Evolutionary conservation across 2,888 invertebrate species (phyloP), one percentile per base, ranked within the genome.

Genomic region (Teinopalpus imperialis): DNA sequence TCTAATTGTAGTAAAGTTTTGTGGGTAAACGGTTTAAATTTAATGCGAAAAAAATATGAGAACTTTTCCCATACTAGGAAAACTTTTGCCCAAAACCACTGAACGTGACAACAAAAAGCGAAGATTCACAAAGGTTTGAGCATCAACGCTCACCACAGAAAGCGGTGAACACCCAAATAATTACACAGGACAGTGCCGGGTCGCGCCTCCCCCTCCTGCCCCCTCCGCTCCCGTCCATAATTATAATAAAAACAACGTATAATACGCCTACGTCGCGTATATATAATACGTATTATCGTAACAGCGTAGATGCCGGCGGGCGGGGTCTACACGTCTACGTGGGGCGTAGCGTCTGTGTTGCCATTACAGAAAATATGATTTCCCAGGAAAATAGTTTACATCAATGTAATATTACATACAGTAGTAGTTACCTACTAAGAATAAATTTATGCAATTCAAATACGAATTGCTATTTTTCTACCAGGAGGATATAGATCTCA

Each of bases 261-360:
- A 57, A 53, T 55, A 59, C 50, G 52, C 41, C 48, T 52, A 53
- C 53, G 52, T 54, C 49, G 51, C 39, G 43, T n/a, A 18, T 31
- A 43, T 49, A 51, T 56, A n/a, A n/a, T n/a, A 46, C 43, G 35
- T 41, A 47, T 16, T 37, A 34, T 39, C 42, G 35, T 53, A 56
- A 51, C 53, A 51, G 29, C 48, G 50, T 63, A 65, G 57, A 59
- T 6, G 45, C 43, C 56, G 59, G 66, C 81, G 77, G 81, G 81
- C 79, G 82, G 81, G 79, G 80, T 76, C 76, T 80, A 76, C 65
- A 57, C 63, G 57, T 58, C 61, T 69, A 71, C 74, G 74, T 73
- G 69, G 76, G 69, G 73, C 69, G 68, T 68, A 67, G 66, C 66
- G 61, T 43, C 52, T 39, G 68, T 62, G 74, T 72, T 79, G 71